These are phyloP conservation scores for Podocnemis expansa DNA, from an alignment of 2,113 vertebrate species.

Conservation along the genomic window DNA sequence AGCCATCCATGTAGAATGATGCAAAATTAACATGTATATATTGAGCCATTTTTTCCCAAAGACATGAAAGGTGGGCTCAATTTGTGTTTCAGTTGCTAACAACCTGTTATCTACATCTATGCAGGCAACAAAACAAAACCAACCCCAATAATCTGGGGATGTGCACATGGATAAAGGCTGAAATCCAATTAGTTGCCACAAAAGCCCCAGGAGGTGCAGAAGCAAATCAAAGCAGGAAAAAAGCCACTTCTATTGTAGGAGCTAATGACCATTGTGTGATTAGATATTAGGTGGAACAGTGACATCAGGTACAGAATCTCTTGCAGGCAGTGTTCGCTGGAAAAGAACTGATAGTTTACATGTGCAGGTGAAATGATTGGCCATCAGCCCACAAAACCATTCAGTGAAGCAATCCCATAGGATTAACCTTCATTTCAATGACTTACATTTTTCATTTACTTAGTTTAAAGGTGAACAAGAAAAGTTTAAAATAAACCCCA, in stretches of 20 bases:
- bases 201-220: not conserved
- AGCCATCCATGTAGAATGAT: not conserved
- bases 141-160: not conserved
- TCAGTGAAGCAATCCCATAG: conserved; percentile 28
- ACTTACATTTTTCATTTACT: conserved; percentile 43
- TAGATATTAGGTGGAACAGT: not conserved
- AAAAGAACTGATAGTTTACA: conserved; percentile 6
- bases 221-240: conserved; percentile 30
- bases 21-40: not conserved
- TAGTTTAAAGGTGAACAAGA: conserved; percentile 50
- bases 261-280: not conserved
- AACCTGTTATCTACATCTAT: conserved; percentile 16
- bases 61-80: not conserved
- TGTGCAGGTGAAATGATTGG: conserved; percentile 40
- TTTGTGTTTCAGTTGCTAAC: conserved; percentile 26
- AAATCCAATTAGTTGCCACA: conserved; percentile 47
- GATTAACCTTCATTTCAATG: conserved; percentile 38
- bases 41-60: conserved; percentile 10
- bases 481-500: not conserved
- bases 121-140: not conserved
- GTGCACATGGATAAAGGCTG: not conserved
- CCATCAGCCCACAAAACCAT: conserved; percentile 42
- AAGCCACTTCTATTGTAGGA: not conserved
- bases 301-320: conserved; percentile 3
- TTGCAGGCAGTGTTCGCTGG: not conserved